Conservation (phyloP, 2,888 invertebrate genomes). For the Aphidius colemani region DNA sequence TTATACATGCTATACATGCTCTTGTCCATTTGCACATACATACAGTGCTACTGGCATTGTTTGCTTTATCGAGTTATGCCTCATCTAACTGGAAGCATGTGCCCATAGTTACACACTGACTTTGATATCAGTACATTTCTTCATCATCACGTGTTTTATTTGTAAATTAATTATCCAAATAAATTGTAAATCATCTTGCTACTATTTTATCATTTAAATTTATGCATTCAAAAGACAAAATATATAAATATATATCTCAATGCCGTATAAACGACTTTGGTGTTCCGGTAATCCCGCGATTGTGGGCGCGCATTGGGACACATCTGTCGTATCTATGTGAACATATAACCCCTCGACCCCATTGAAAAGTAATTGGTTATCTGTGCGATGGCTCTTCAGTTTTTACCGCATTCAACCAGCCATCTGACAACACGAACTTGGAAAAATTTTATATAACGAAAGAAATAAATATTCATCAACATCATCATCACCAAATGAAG, state of each 20-base stretch:
- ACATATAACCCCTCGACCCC: conserved; percentile 39
- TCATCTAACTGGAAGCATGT: conserved; percentile 51
- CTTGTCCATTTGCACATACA: conserved; percentile 45
- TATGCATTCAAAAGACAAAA: too few relatives aligned
- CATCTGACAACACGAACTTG: conserved; percentile 44
- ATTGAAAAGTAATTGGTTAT: conserved; percentile 56
- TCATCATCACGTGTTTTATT: conserved; percentile 7
- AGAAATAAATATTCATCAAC: too few relatives aligned
- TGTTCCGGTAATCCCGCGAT: conserved; percentile 48
- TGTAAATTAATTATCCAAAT: not conserved
- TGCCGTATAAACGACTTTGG: conserved; percentile 16
- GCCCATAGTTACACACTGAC: conserved; percentile 48
- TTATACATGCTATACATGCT: too few relatives aligned
- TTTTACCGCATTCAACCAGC: conserved; percentile 49
- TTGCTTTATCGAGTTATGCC: conserved; percentile 55
- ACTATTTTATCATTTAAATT: too few relatives aligned
- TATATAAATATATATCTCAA: too few relatives aligned
- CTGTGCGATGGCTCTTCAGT: conserved; percentile 58
- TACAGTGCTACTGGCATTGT: conserved; percentile 42
- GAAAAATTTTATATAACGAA: too few relatives aligned
- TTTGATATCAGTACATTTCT: conserved; percentile 6
- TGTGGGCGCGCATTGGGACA: conserved; percentile 49
- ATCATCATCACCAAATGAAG: too few relatives aligned
- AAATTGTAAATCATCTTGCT: not conserved
- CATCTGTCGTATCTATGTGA: conserved; percentile 50